These are phyloP conservation scores for Pogona vitticeps DNA, from an alignment of 2,113 vertebrate species.

Conservation along the genomic window DNA sequence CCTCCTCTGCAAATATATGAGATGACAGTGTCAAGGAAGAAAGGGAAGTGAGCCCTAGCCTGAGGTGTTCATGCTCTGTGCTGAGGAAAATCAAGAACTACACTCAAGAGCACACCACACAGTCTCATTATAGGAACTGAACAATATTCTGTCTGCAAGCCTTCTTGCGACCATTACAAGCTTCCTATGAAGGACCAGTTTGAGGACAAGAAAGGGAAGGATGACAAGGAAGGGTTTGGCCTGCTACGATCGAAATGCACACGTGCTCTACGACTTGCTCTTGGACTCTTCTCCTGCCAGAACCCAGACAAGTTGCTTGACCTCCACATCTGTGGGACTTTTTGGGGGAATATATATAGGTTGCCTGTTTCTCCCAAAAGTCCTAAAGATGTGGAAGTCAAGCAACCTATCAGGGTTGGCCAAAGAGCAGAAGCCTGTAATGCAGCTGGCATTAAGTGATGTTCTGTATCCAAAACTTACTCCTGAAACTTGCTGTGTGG, in stretches of 20 bases:
- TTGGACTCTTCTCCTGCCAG: background rate
- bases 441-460: no score
- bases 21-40: slow-evolving; percentile 33
- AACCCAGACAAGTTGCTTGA: no score
- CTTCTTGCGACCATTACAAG: background rate
- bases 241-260: background rate
- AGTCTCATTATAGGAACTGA: background rate
- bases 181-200: background rate
- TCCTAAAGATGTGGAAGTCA: no score
- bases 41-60: background rate
- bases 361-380: no score
- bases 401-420: no score
- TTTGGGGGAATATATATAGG: no score
- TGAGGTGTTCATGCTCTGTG: background rate
- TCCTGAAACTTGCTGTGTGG: no score
- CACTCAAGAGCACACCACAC: background rate
- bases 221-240: background rate
- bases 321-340: no score
- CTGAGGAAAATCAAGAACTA: background rate
- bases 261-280: background rate
- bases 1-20: slow-evolving; percentile 27
- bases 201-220: background rate
- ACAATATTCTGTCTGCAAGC: background rate
- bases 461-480: no score
- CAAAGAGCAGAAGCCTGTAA: no score